phyloP scores from a whole-genome alignment of 2,888 invertebrate species.

The Tetranychus piercei region DNA sequence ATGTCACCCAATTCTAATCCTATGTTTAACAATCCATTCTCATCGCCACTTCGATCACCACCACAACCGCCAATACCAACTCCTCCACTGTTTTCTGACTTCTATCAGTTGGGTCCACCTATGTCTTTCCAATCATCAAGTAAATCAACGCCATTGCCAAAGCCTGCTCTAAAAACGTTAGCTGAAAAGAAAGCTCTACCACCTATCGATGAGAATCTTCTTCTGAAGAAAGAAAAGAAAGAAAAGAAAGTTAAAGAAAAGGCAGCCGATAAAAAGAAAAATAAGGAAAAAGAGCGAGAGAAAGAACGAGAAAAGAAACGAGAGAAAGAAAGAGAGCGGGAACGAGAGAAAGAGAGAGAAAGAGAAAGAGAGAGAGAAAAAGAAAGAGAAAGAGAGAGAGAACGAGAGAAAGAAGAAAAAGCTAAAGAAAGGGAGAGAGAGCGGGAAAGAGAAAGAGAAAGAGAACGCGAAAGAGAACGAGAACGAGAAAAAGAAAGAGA shows the following conservation, averaged over 20 bases:
- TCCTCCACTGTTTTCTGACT: constrained; percentile 23
- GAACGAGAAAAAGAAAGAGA: not conserved
- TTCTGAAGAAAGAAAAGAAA: constrained; percentile 20
- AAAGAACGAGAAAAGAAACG: constrained; percentile 9
- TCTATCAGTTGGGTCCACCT: not conserved
- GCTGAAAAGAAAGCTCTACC: constrained; percentile 22
- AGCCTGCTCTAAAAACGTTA: constrained; percentile 16
- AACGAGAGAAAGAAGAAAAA: not conserved
- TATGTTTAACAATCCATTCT: constrained; percentile 11
- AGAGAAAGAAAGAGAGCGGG: constrained; percentile 15
- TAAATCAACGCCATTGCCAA: not conserved
- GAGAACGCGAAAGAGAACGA: not conserved
- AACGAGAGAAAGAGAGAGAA: constrained; percentile 21
- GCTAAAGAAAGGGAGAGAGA: not conserved
- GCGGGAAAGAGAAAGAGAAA: not conserved
- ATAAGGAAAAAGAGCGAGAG: constrained; percentile 11
- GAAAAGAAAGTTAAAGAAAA: constrained; percentile 16
- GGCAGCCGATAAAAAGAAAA: constrained; percentile 13
- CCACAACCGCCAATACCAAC: constrained; percentile 22
- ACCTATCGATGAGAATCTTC: not conserved
- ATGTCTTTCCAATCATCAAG: not conserved
- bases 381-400: not conserved
- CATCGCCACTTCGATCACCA: not conserved
- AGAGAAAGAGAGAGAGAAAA: not conserved
- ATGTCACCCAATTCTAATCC: constrained; percentile 3